A percentile compares a stretch with the other conserved stretches of the same genome.
Evolutionary conservation across 2,113 vertebrate species (phyloP).

Genomic region (Alligator sinensis): DNA sequence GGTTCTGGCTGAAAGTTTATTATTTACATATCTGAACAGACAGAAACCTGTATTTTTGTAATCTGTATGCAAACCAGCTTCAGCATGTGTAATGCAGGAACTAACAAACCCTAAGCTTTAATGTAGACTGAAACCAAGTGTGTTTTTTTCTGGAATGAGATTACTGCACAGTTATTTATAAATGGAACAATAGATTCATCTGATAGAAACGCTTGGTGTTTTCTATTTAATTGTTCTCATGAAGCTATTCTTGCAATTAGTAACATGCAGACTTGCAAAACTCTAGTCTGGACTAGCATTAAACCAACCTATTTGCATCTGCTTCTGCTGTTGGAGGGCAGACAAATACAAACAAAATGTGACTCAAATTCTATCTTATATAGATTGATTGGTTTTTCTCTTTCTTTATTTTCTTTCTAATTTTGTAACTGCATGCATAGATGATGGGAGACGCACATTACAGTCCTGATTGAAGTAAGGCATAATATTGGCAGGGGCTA

Average conservation of each 20-base stretch:
- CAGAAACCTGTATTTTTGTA: constrained; percentile 24
- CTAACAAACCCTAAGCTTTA: neutral
- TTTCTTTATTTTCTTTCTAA: neutral
- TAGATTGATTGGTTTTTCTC: neutral
- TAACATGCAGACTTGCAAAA: constrained; percentile 58
- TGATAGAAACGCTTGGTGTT: constrained; percentile 56
- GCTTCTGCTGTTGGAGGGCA: constrained; percentile 18
- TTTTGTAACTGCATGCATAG: neutral
- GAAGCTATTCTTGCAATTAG: constrained; percentile 69
- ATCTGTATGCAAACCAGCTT: neutral
- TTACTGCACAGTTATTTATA: constrained; percentile 66
- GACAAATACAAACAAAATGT: neutral
- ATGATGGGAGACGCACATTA: neutral
- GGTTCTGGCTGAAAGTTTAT: constrained; percentile 3
- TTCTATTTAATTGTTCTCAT: constrained; percentile 67
- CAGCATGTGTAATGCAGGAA: constrained; percentile 43
- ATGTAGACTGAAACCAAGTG: constrained; percentile 36
- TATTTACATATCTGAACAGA: constrained; percentile 17
- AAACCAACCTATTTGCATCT: constrained; percentile 26
- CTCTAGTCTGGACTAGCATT: constrained; percentile 61
- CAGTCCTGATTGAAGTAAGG: neutral
- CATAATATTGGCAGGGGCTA: neutral
- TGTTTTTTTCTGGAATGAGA: constrained; percentile 75
- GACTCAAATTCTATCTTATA: neutral
- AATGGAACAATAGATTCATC: constrained; percentile 71